These are phyloP conservation scores for Macrobrachium nipponense DNA, from an alignment of 1,140 invertebrate species.

Conservation along the genomic window DNA sequence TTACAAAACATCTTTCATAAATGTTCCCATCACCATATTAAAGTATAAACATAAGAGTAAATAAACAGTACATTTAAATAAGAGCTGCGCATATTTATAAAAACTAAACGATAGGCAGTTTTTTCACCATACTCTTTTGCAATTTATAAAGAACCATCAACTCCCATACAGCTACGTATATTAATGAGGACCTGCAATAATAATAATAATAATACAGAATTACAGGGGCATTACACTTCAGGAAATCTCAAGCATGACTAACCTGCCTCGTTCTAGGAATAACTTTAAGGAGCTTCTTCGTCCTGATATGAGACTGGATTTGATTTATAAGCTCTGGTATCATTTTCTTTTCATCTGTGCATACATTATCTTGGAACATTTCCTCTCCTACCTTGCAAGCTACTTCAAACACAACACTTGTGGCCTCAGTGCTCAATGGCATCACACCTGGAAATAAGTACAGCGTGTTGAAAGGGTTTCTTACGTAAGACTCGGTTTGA, in stretches of 20 bases:
- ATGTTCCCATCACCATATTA: no score
- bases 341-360: background rate
- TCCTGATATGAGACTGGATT: conserved; percentile 25
- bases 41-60: no score
- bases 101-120: no score
- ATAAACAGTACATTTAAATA: no score
- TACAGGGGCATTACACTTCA: background rate
- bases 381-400: conserved; percentile 28
- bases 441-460: conserved; percentile 37
- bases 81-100: no score
- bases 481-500: no score
- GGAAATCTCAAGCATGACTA: background rate
- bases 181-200: background rate
- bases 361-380: conserved; percentile 4
- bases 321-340: conserved; percentile 32
- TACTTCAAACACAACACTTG: conserved; percentile 21
- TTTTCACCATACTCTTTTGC: no score
- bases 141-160: no score
- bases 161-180: no score
- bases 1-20: no score
- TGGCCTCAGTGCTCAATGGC: background rate
- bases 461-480: background rate
- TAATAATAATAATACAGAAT: background rate
- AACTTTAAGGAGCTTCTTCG: conserved; percentile 25
- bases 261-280: conserved; percentile 48